Evolutionary conservation across 2,797 vertebrate species (phyloP).

Genomic region (Lacerta bilineata): DNA sequence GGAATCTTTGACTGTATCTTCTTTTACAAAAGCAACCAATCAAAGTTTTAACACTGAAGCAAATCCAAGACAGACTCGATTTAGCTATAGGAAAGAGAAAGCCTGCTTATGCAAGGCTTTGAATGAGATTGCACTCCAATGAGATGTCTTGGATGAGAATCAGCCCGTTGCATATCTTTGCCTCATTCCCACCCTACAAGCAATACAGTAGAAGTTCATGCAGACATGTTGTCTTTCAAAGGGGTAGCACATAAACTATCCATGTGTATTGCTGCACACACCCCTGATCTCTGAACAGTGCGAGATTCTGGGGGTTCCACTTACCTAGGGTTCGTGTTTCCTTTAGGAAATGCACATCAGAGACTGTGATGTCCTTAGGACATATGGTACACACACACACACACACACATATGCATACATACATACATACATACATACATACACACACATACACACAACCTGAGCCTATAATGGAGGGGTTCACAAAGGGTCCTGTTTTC

Average conservation of each 20-base stretch:
- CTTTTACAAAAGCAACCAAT: conserved; percentile 25
- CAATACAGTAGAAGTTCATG: conserved; percentile 51
- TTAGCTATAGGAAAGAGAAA: conserved; percentile 41
- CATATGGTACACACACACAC: too few species aligned
- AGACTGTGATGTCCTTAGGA: too few species aligned
- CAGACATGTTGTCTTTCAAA: conserved; percentile 58
- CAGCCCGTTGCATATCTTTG: conserved; percentile 28
- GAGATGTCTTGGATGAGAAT: conserved; percentile 57
- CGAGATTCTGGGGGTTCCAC: too few species aligned
- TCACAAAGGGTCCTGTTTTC: too few species aligned
- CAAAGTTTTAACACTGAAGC: conserved; percentile 33
- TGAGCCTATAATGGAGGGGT: too few species aligned
- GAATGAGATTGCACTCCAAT: conserved; percentile 44
- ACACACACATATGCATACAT: too few species aligned
- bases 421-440: too few species aligned
- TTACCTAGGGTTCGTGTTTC: too few species aligned
- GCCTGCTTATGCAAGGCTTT: conserved; percentile 45
- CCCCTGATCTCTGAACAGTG: too few species aligned
- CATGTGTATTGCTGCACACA: conserved; percentile 32
- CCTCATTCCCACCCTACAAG: conserved; percentile 51
- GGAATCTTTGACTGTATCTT: conserved; percentile 22
- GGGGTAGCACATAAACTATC: conserved; percentile 58
- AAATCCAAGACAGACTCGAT: conserved; percentile 45
- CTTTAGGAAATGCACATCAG: too few species aligned
- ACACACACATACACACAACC: too few species aligned